phyloP scores from a whole-genome alignment of 1,140 invertebrate species.

The Lerema accius region DNA sequence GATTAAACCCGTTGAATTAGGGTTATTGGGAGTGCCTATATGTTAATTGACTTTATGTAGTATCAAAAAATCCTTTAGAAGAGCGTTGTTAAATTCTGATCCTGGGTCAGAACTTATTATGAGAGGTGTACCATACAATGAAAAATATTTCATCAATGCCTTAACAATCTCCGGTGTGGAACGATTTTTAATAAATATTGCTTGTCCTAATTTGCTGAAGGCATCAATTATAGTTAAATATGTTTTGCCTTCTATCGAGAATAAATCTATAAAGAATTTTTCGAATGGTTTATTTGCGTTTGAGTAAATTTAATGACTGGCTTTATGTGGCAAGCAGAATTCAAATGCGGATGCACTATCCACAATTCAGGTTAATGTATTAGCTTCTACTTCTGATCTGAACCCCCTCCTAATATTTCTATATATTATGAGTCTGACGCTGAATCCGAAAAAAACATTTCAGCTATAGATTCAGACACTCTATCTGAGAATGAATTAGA shows the following conservation, averaged over 20 bases:
- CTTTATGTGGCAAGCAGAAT: conserved; percentile 14
- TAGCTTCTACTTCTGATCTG: conserved; percentile 22
- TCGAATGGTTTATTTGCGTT: conserved; percentile 42
- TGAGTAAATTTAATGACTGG: conserved; percentile 34
- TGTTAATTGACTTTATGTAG: too few relatives aligned
- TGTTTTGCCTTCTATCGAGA: conserved; percentile 41
- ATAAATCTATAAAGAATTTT: conserved; percentile 48
- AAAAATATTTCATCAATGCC: conserved; percentile 43
- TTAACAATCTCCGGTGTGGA: conserved; percentile 38
- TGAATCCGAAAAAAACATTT: neutral
- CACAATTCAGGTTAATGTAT: conserved; percentile 34
- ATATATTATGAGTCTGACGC: neutral
- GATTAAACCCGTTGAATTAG: conserved; percentile 40
- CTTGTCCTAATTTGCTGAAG: conserved; percentile 43
- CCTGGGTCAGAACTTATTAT: too few relatives aligned
- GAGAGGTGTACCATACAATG: conserved; percentile 10
- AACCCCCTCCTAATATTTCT: conserved; percentile 12
- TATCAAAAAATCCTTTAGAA: too few relatives aligned
- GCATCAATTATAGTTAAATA: conserved; percentile 45
- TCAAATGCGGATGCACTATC: conserved; percentile 8
- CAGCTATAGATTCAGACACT: neutral
- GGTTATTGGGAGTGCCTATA: conserved; percentile 37
- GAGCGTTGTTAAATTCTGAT: too few relatives aligned
- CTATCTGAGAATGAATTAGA: neutral
- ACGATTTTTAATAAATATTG: conserved; percentile 34